Conservation (phyloP, 2,113 vertebrate species). For the Bufo bufo region DNA sequence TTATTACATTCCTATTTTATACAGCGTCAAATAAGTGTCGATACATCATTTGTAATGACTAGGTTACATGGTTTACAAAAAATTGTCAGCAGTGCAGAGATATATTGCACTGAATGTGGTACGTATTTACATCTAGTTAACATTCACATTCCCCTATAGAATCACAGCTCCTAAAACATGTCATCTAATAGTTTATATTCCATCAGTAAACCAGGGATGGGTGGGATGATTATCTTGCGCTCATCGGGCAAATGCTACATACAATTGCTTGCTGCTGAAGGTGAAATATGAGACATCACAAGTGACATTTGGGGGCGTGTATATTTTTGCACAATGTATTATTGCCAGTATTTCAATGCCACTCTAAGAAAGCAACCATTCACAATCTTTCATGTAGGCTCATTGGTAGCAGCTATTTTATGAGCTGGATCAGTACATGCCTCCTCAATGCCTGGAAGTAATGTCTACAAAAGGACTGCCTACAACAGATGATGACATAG, state of each 20-base stretch:
- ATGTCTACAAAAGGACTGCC: background rate
- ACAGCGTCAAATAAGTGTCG: constrained; percentile 41
- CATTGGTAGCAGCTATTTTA: background rate
- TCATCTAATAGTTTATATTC: background rate
- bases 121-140: constrained; percentile 49
- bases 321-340: constrained; percentile 53
- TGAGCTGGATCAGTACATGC: background rate
- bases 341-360: constrained; percentile 35
- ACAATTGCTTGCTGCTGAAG: background rate
- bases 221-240: background rate
- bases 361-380: background rate
- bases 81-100: constrained; percentile 58
- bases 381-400: background rate
- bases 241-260: background rate
- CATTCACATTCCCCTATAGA: constrained; percentile 20
- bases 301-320: background rate
- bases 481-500: background rate
- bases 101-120: constrained; percentile 70
- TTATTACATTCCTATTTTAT: constrained; percentile 60
- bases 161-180: constrained; percentile 19
- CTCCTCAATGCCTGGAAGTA: background rate
- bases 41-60: constrained; percentile 58
- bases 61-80: constrained; percentile 64
- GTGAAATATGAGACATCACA: background rate
- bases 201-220: background rate